These are phyloP conservation scores for Muscina levida DNA, from an alignment of 2,888 invertebrate genomes.

Conservation along the genomic window DNA sequence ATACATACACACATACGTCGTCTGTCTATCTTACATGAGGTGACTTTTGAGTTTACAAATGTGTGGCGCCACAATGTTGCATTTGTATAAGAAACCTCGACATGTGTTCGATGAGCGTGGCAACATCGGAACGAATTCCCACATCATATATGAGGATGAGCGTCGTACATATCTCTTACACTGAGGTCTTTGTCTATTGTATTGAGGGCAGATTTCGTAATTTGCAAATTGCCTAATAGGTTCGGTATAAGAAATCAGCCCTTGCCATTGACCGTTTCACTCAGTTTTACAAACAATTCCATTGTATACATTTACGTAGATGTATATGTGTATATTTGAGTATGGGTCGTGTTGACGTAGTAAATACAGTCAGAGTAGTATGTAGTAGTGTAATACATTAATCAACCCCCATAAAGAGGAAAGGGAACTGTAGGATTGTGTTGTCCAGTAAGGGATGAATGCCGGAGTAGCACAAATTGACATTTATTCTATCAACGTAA, in stretches of 20 bases:
- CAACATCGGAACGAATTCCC: background rate
- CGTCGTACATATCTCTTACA: background rate
- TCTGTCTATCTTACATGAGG: background rate
- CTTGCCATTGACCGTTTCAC: conserved; percentile 7
- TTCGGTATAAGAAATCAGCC: background rate
- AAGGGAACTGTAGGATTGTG: conserved; percentile 10
- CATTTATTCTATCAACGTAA: conserved; percentile 21
- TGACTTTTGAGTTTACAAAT: conserved; percentile 32
- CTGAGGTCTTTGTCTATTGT: conserved; percentile 24
- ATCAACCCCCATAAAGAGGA: conserved; percentile 7
- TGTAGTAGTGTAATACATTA: conserved; percentile 6
- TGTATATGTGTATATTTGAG: conserved; percentile 3
- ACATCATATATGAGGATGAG: background rate
- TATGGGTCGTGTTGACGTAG: too few species aligned
- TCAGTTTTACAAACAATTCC: too few species aligned
- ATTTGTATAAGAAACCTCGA: conserved; percentile 34
- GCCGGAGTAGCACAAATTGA: background rate
- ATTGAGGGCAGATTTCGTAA: conserved; percentile 29
- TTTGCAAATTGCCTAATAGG: conserved; percentile 33
- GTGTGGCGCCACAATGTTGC: conserved; percentile 33
- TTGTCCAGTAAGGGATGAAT: conserved; percentile 35
- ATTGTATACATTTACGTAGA: background rate
- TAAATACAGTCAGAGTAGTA: background rate
- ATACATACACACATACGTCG: background rate
- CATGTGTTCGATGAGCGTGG: conserved; percentile 24